Percentiles rank a stretch among this genome's conserved stretches.
Evolutionary conservation across 2,797 vertebrate genomes (phyloP).

Genomic region (Mus minutoides): DNA sequence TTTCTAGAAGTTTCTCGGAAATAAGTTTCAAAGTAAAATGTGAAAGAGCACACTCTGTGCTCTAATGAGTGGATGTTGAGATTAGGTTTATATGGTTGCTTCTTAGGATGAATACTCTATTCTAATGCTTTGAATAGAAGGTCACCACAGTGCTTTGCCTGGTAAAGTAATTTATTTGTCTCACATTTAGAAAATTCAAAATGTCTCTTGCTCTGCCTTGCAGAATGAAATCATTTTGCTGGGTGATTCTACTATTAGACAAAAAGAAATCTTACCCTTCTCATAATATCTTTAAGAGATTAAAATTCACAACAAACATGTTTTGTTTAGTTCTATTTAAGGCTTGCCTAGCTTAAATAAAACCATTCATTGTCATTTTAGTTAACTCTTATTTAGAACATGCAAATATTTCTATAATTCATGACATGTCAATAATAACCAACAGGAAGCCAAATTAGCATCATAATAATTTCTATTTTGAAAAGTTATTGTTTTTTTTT

Average conservation of each 20-base stretch:
- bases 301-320: conserved; percentile 30
- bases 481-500: neutral
- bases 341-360: conserved; percentile 46
- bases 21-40: conserved; percentile 48
- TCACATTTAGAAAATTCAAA: conserved; percentile 60
- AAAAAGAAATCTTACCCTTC: conserved; percentile 73
- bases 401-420: conserved; percentile 15
- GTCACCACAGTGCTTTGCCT: conserved; percentile 22
- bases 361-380: conserved; percentile 62
- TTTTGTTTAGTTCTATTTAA: conserved; percentile 66
- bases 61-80: conserved; percentile 31
- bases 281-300: conserved; percentile 60
- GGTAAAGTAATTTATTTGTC: conserved; percentile 62
- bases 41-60: conserved; percentile 12
- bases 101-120: conserved; percentile 67
- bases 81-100: conserved; percentile 68
- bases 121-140: conserved; percentile 68
- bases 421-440: neutral
- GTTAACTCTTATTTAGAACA: conserved; percentile 52
- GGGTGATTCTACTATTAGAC: conserved; percentile 55
- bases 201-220: conserved; percentile 7
- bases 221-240: conserved; percentile 62
- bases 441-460: conserved; percentile 6
- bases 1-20: conserved; percentile 13
- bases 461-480: neutral